phyloP scores from a whole-genome alignment of 2,888 invertebrate species.

The Lepetodrilus schrolli region DNA sequence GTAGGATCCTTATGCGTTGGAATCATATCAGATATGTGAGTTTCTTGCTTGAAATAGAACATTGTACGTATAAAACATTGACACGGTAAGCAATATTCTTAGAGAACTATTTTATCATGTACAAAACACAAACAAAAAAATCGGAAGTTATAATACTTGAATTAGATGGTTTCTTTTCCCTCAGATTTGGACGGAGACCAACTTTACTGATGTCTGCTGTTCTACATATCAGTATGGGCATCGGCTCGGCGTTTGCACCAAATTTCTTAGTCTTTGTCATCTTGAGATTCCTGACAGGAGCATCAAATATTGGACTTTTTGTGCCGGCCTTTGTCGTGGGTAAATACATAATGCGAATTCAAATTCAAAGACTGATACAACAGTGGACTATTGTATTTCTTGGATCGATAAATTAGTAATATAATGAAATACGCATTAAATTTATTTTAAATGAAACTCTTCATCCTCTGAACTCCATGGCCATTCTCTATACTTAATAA shows the following conservation, averaged over 20 bases:
- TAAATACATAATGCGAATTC: too few species aligned
- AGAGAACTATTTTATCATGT: not conserved
- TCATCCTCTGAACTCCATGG: too few species aligned
- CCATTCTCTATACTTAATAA: too few species aligned
- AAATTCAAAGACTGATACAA: too few species aligned
- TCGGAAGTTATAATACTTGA: not conserved
- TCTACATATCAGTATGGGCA: slow-evolving; percentile 80
- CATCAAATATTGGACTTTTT: slow-evolving; percentile 85
- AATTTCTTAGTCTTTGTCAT: slow-evolving; percentile 83
- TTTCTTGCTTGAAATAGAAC: too few species aligned
- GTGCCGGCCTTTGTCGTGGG: slow-evolving; percentile 85
- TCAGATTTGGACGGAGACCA: slow-evolving; percentile 84
- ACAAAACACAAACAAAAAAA: too few species aligned
- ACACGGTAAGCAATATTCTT: not conserved
- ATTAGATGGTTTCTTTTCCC: not conserved
- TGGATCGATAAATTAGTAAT: too few species aligned
- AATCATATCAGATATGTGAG: slow-evolving; percentile 48
- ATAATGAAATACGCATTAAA: too few species aligned
- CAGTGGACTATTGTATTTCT: too few species aligned
- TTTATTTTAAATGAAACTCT: too few species aligned
- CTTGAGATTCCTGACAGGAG: slow-evolving; percentile 82
- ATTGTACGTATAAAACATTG: not conserved
- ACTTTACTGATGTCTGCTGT: slow-evolving; percentile 84
- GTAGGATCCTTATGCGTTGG: slow-evolving; percentile 46
- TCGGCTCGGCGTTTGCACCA: slow-evolving; percentile 82